phyloP scores from a whole-genome alignment of 2,113 vertebrate species.

The Ophiodon elongatus region DNA sequence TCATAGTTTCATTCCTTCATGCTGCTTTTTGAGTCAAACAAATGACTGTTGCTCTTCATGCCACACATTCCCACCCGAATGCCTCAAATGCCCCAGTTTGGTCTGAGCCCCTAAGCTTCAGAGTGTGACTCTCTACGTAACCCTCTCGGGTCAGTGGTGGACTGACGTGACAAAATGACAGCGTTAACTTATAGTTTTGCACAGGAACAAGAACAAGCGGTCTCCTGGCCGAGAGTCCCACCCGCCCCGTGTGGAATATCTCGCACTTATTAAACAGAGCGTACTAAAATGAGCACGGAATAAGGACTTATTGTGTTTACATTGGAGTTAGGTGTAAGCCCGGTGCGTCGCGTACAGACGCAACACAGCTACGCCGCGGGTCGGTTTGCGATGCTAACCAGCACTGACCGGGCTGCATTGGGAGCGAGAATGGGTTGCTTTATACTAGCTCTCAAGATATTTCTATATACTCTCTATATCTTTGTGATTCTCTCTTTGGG shows the following conservation, averaged over 20 bases:
- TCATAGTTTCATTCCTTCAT: slow-evolving; percentile 20
- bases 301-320: too few species aligned
- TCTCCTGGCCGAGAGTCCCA: too few species aligned
- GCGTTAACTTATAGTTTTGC: too few species aligned
- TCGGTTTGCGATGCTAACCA: background rate
- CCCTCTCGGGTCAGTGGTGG: background rate
- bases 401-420: background rate
- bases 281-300: too few species aligned
- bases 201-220: too few species aligned
- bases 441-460: background rate
- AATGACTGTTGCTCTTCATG: background rate
- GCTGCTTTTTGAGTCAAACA: background rate
- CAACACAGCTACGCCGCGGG: too few species aligned
- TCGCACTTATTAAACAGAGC: too few species aligned
- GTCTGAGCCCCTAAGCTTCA: background rate
- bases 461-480: background rate
- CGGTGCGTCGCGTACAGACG: too few species aligned
- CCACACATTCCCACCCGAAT: background rate
- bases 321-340: too few species aligned
- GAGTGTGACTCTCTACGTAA: background rate
- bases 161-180: background rate
- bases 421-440: background rate
- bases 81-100: too few species aligned
- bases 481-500: background rate
- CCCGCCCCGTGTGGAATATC: too few species aligned